These are phyloP conservation scores for Drosophila hamatofila DNA, from an alignment of 2,888 invertebrate genomes.

Conservation along the genomic window DNA sequence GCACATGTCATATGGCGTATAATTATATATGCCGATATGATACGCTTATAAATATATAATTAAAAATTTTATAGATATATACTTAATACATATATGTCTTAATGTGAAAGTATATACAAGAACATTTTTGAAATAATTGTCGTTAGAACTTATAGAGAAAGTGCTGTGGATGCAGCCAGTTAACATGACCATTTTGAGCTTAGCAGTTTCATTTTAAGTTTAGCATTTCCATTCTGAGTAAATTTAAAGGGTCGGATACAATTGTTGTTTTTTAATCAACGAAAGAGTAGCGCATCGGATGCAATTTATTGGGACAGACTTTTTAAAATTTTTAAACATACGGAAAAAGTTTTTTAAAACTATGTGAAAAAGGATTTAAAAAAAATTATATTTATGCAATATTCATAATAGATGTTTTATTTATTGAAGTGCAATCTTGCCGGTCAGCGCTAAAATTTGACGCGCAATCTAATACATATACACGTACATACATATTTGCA, in stretches of 20 bases:
- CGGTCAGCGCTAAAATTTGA: slow-evolving; percentile 7
- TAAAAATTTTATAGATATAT: neutral
- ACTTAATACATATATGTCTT: too few species aligned
- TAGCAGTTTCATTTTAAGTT: slow-evolving; percentile 1
- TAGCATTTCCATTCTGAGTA: slow-evolving; percentile 1
- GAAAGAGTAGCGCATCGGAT: neutral
- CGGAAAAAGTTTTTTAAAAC: neutral
- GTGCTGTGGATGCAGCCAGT: neutral
- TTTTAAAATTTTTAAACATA: neutral
- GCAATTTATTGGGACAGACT: neutral
- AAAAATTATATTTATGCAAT: neutral
- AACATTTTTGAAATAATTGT: neutral
- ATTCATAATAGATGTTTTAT: neutral
- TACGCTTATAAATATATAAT: neutral
- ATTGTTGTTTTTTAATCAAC: neutral
- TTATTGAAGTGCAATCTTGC: neutral
- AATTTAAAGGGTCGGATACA: neutral
- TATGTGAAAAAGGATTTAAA: neutral
- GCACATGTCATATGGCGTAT: neutral
- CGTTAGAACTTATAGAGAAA: neutral
- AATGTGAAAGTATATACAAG: neutral
- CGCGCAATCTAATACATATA: neutral
- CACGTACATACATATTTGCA: neutral
- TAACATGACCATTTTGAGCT: slow-evolving; percentile 10
- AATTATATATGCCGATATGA: too few species aligned